These are phyloP conservation scores for Murina feae DNA, from an alignment of 2,113 vertebrate genomes.

Conservation along the genomic window DNA sequence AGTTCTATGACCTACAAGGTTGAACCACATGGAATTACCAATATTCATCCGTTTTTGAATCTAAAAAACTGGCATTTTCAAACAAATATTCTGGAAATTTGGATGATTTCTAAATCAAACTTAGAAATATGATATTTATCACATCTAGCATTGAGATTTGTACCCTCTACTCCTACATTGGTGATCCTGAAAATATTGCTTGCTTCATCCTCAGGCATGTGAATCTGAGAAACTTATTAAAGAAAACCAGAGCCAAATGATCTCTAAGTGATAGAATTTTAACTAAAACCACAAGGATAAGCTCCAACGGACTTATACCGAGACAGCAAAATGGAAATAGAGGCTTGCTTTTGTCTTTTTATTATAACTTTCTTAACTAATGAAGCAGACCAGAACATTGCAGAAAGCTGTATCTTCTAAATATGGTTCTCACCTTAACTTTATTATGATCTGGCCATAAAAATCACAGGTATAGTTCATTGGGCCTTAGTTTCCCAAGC, in stretches of 20 bases:
- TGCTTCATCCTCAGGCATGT: neutral
- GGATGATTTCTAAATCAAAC: neutral
- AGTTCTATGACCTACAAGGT: neutral
- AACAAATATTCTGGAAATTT: neutral
- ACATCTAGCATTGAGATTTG: neutral
- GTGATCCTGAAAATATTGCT: neutral
- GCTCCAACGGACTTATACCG: neutral
- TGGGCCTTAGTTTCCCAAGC: neutral
- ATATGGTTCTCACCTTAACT: neutral
- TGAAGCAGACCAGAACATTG: neutral
- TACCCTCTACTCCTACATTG: neutral
- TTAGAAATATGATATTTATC: neutral
- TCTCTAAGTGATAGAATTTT: neutral
- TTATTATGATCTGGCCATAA: neutral
- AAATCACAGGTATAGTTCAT: neutral
- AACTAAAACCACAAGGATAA: neutral
- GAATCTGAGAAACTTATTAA: neutral
- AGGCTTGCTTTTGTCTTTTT: neutral
- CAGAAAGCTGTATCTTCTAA: neutral
- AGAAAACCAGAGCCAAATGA: neutral
- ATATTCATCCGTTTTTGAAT: neutral
- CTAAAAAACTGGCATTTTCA: neutral
- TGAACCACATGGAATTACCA: neutral
- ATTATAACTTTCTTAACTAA: neutral
- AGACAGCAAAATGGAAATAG: neutral